These are phyloP conservation scores for Stenodema calcarata DNA, from an alignment of 2,888 invertebrate species.

Conservation along the genomic window DNA sequence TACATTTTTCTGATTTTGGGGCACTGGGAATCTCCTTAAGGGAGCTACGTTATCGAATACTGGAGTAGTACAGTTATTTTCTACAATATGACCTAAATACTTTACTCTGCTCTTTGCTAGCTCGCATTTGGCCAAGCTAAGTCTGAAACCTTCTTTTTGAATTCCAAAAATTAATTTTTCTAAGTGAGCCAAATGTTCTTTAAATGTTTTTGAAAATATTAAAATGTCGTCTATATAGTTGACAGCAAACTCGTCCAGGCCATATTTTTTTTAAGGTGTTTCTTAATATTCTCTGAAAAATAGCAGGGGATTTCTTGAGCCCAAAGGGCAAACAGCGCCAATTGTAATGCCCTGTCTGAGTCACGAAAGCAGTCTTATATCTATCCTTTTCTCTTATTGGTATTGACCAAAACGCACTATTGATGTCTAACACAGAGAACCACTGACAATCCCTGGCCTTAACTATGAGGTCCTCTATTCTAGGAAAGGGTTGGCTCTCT, in stretches of 20 bases:
- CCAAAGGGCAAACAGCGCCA: slow-evolving; percentile 56
- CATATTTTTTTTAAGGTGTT: slow-evolving; percentile 53
- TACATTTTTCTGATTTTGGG: slow-evolving; percentile 17
- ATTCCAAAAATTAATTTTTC: no score
- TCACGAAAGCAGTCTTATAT: slow-evolving; percentile 57
- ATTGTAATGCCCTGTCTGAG: slow-evolving; percentile 56
- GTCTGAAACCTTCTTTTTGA: slow-evolving; percentile 46
- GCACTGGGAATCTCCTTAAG: slow-evolving; percentile 26
- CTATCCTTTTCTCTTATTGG: slow-evolving; percentile 54
- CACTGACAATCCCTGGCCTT: slow-evolving; percentile 50
- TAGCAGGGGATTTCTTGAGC: slow-evolving; percentile 56
- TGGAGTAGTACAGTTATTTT: slow-evolving; percentile 28
- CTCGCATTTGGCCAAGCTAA: slow-evolving; percentile 45
- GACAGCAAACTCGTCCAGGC: slow-evolving; percentile 51
- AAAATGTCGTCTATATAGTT: slow-evolving; percentile 57
- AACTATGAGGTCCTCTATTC: slow-evolving; percentile 50
- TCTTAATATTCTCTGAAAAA: slow-evolving; percentile 55
- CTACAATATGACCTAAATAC: slow-evolving; percentile 39
- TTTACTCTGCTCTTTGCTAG: slow-evolving; percentile 36
- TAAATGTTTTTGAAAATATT: slow-evolving; percentile 55
- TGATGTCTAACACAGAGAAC: slow-evolving; percentile 54
- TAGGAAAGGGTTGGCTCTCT: slow-evolving; percentile 50
- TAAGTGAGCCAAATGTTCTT: slow-evolving; percentile 54
- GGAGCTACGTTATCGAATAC: slow-evolving; percentile 24
- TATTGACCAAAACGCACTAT: slow-evolving; percentile 54